Base-by-base conservation (phyloP, 2,888 invertebrate genomes). In the Cantharis rustica region DNA sequence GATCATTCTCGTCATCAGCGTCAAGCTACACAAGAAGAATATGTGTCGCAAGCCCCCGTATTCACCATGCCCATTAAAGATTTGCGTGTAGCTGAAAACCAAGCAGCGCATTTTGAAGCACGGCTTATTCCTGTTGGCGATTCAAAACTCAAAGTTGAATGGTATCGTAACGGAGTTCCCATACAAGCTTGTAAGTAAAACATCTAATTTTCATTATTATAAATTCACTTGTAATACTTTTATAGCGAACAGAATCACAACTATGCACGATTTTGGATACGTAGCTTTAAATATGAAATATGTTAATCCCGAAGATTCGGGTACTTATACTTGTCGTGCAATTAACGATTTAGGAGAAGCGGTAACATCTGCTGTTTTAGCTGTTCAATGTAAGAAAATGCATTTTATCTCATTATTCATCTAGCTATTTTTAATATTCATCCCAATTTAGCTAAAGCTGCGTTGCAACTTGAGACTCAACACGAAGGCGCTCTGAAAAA, bases 181-280 rank as follows among this genome's bases (percentile, higher is more conserved):
- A 94, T 98, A 83, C 93, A 95, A 91, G 96, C 96, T 76, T 96
- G 94, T 94, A 90, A 92, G 93, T 88, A 23, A 2, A n/a, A 47
- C 9, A 20, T 2, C 20, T 4, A 13, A 13, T 69, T 64, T 23
- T 11, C 5, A 16, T 20, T 62, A 7, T 13, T 62, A n/a, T 3
- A 15, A 61, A 23, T 16, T 26, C 72, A 73, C 47, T 64, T 10
- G 7, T 31, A 64, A 17, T 74, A 77, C 76, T 69, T 79, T 86
- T 87, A 71, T 82, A 94, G 94, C 96, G n/a, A 96, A 96, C 86
- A 95, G 96, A 77, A 91, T 95, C 27, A 95, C 96, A 64, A 97
- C 98, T 10, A 96, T 98, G 94, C 97, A 98, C 86, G 99, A 99
- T 87, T 98, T 99, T 87, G 99, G 99, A 69, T 98, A 98, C 87